phyloP scores from a whole-genome alignment of 2,113 vertebrate species.

The Clarias batrachus region DNA sequence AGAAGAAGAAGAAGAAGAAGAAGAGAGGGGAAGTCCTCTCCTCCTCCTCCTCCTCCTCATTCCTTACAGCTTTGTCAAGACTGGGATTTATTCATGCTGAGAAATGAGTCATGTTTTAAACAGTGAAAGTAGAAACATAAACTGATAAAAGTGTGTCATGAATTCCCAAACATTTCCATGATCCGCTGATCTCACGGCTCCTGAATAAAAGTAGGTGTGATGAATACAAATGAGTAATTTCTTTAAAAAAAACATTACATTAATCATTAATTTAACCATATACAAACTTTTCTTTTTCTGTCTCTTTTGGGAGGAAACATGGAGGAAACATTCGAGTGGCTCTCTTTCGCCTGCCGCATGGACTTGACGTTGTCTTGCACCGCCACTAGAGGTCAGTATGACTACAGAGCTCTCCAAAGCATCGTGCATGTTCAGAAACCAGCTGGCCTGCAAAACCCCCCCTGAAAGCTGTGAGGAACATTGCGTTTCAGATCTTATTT shows the following conservation, averaged over 20 bases:
- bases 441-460: not conserved
- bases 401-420: not conserved
- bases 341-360: not conserved
- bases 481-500: not conserved
- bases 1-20: too few species aligned
- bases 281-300: not conserved
- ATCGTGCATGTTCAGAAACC: not conserved
- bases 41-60: too few species aligned
- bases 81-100: too few species aligned
- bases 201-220: not conserved
- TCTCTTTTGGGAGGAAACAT: not conserved
- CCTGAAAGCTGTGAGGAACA: not conserved
- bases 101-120: too few species aligned
- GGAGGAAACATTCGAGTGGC: not conserved
- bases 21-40: too few species aligned
- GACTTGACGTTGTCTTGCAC: not conserved
- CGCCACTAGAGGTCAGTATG: slow-evolving; percentile 21
- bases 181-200: not conserved
- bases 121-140: too few species aligned
- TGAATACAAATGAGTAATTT: not conserved
- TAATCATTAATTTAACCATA: not conserved
- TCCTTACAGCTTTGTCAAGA: too few species aligned
- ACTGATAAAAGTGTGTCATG: not conserved
- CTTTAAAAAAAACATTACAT: not conserved
- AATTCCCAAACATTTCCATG: too few species aligned